A percentile compares a stretch with the other conserved stretches of the same genome.
Evolutionary conservation across 2,113 vertebrate genomes (phyloP).

Genomic region (Petaurus breviceps): DNA sequence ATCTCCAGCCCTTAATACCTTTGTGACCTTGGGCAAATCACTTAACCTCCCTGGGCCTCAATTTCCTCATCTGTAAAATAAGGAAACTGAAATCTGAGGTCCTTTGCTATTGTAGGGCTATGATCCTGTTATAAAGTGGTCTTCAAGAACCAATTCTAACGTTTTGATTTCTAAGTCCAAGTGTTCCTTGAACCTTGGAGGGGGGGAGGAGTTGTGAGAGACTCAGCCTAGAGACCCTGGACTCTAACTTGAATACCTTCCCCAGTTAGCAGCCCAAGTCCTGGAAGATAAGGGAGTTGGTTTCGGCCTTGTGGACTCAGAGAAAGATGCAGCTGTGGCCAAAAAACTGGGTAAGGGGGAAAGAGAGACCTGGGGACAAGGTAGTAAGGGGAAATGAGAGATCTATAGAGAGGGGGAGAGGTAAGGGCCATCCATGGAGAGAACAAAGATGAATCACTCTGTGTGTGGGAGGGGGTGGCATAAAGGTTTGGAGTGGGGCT

Average conservation of each 20-base stretch:
- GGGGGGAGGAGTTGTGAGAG: no score
- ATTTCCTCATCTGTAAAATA: not conserved
- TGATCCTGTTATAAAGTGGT: not conserved
- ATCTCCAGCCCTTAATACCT: not conserved
- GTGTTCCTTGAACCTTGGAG: not conserved
- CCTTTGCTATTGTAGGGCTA: not conserved
- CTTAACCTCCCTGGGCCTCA: not conserved
- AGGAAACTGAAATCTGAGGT: not conserved
- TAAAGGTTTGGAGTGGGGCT: not conserved
- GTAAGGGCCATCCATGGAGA: accelerated
- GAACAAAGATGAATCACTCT: not conserved
- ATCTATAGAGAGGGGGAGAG: not conserved
- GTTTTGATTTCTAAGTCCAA: not conserved
- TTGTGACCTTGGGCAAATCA: not conserved
- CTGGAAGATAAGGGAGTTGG: constrained; percentile 93
- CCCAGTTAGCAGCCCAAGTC: constrained; percentile 93
- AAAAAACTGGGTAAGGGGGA: constrained; percentile 90
- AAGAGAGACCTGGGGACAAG: not conserved
- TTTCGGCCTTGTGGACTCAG: constrained; percentile 92
- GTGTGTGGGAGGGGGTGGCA: not conserved
- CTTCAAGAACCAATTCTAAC: not conserved
- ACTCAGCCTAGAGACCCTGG: not conserved
- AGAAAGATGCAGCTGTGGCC: constrained; percentile 88
- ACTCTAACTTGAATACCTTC: constrained; percentile 38
- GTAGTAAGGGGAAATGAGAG: not conserved